Conservation (phyloP, 2,113 vertebrate species). For the Python bivittatus region DNA sequence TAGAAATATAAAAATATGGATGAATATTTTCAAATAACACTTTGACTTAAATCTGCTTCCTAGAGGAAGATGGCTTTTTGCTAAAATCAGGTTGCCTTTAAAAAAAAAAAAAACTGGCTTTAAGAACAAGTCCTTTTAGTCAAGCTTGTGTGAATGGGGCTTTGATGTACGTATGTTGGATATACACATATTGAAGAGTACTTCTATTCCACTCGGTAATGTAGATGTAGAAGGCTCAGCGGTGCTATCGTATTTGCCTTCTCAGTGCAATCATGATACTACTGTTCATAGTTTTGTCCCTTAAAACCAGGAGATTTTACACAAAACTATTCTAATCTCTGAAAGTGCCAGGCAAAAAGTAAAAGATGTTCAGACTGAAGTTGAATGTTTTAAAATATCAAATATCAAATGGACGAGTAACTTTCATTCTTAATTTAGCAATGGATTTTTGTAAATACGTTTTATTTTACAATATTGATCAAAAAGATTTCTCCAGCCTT, state of each 20-base stretch:
- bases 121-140: background rate
- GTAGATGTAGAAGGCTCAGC: background rate
- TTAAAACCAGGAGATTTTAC: background rate
- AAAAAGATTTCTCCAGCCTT: constrained; percentile 10
- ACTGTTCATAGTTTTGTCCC: background rate
- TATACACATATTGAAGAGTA: background rate
- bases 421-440: background rate
- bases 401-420: background rate
- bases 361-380: background rate
- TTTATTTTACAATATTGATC: constrained; percentile 3
- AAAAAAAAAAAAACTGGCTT: background rate
- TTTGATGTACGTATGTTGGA: too few relatives aligned
- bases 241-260: background rate
- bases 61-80: background rate
- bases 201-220: background rate
- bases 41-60: background rate
- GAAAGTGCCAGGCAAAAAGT: background rate
- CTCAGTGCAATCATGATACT: background rate
- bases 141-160: background rate
- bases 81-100: background rate
- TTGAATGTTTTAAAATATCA: fast-evolving
- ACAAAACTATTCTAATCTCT: background rate
- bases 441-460: constrained; percentile 12
- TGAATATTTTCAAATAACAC: background rate
- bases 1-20: background rate